Percentiles rank a stretch among this genome's conserved stretches.
These are phyloP conservation scores for Ascaphus truei DNA, from an alignment of 2,113 vertebrate species.

Conservation along the genomic window DNA sequence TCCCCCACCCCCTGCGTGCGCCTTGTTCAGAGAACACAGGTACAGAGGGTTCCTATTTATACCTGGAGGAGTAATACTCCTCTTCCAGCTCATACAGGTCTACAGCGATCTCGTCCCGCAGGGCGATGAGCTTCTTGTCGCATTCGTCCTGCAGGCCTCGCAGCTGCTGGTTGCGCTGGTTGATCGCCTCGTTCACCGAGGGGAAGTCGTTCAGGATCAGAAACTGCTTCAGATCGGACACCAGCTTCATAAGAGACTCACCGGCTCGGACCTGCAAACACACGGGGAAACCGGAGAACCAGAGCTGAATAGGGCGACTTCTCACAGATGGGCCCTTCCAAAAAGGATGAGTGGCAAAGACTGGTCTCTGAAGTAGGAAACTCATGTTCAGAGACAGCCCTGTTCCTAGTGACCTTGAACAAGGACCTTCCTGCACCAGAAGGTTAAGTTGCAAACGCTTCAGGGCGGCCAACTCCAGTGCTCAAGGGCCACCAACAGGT, in stretches of 20 bases:
- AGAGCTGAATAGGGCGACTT: too few relatives aligned
- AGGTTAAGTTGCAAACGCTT: too few relatives aligned
- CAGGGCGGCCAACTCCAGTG: too few relatives aligned
- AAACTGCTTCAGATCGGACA: conserved; percentile 96
- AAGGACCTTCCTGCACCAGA: too few relatives aligned
- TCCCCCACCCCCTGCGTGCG: background rate
- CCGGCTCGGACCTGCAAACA: conserved; percentile 84
- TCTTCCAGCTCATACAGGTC: conserved; percentile 98
- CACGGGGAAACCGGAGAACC: background rate
- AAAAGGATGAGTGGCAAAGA: too few relatives aligned
- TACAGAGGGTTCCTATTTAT: conserved; percentile 91
- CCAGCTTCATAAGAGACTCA: conserved; percentile 95
- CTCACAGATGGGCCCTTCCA: too few relatives aligned
- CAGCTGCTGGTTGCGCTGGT: conserved; percentile 90
- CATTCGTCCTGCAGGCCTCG: conserved; percentile 88
- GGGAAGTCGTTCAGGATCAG: conserved; percentile 97
- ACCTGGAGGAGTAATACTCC: conserved; percentile 99
- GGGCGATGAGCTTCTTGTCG: conserved; percentile 87
- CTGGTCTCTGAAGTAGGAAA: too few relatives aligned
- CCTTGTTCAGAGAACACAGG: conserved; percentile 39
- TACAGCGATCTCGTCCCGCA: conserved; percentile 93
- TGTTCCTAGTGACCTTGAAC: too few relatives aligned
- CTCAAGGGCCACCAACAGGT: too few relatives aligned
- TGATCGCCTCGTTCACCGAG: conserved; percentile 92
- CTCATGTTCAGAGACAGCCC: too few relatives aligned